Evolutionary conservation across 2,113 vertebrate species (phyloP), one percentile per base, ranked within the genome.

Genomic region (Phyllostomus hastatus): DNA sequence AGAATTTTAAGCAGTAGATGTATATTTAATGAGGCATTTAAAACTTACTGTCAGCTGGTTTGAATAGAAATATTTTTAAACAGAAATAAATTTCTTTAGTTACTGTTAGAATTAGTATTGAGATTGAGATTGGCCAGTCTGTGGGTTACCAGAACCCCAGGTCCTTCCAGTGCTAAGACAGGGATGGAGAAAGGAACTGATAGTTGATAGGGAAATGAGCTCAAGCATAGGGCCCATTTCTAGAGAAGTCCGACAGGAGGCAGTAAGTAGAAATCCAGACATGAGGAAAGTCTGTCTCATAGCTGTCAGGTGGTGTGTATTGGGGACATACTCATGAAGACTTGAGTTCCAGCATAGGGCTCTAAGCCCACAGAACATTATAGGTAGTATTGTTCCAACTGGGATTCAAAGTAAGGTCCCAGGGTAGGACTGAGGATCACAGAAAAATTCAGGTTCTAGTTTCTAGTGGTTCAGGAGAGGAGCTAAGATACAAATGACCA

Each of bases 21-120:
- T 28, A 8, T 95, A 87, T 90, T 95, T 83, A 91, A 33, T 81
- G 50, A 94, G 48, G 10, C 70, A 76, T 87, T 75, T 93, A 76
- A 83, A 83, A 43, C 16, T 88, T 88, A 81, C 12, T 46, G 2
- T 76, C 85, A 52, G 41, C 33, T 95, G 41, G 33, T 85, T 85
- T 96, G 85, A 81, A 61, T 81, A 52, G 54, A 86, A 64, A 24
- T 67, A 4, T 78, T 94, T 95, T 90, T 4, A 66, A 91, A 61
- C 61, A 66, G 76, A 78, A 31, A 7, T 95, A 73, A 64, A 83
- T 87, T 76, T 67, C 12, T 88, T 46, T 41, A 90, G 24, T 88
- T 78, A 15, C 14, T 86, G 8, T 91, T 96, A 31, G 9, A 88
- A 66, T 94, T 75, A 86, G 46, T 94, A 57, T 9, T 75, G 24